phyloP scores from a whole-genome alignment of 2,113 vertebrate species.

The Trichomycterus rosablanca region DNA sequence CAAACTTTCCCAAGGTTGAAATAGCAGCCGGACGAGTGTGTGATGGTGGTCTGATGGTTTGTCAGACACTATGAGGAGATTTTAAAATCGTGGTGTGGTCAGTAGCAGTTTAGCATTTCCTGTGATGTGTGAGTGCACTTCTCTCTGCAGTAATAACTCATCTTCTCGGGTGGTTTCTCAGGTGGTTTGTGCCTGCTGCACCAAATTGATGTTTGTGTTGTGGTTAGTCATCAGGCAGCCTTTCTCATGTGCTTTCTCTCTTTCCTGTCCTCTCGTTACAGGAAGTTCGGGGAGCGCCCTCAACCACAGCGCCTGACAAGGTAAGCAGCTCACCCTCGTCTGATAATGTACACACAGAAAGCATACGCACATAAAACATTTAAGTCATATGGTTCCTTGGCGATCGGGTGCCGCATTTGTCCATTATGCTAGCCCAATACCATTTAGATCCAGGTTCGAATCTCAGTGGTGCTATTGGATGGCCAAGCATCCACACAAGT shows the following conservation, averaged over 20 bases:
- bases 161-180: not conserved
- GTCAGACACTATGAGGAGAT: slow-evolving; percentile 15
- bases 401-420: too few species aligned
- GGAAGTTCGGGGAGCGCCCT: slow-evolving; percentile 99
- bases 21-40: slow-evolving; percentile 27
- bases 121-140: not conserved
- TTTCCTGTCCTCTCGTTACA: slow-evolving; percentile 60
- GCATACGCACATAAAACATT: not conserved
- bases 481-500: too few species aligned
- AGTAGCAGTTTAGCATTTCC: not conserved
- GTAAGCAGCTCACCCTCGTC: slow-evolving; percentile 62
- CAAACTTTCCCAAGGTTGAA: slow-evolving; percentile 41
- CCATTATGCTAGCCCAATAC: too few species aligned
- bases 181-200: slow-evolving; percentile 13
- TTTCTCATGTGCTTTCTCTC: slow-evolving; percentile 35
- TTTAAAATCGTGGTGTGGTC: slow-evolving; percentile 5
- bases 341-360: slow-evolving; percentile 13
- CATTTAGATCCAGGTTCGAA: too few species aligned
- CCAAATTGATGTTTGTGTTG: too few species aligned
- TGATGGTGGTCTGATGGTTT: slow-evolving; percentile 28
- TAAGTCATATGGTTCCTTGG: too few species aligned
- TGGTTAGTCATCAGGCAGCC: not conserved
- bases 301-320: slow-evolving; percentile 97
- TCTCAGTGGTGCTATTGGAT: too few species aligned
- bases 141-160: not conserved